Percentiles rank a stretch among this genome's conserved stretches.
These are phyloP conservation scores for Nematostella vectensis DNA, from an alignment of 92 coral and sea anemone species.

Conservation along the genomic window DNA sequence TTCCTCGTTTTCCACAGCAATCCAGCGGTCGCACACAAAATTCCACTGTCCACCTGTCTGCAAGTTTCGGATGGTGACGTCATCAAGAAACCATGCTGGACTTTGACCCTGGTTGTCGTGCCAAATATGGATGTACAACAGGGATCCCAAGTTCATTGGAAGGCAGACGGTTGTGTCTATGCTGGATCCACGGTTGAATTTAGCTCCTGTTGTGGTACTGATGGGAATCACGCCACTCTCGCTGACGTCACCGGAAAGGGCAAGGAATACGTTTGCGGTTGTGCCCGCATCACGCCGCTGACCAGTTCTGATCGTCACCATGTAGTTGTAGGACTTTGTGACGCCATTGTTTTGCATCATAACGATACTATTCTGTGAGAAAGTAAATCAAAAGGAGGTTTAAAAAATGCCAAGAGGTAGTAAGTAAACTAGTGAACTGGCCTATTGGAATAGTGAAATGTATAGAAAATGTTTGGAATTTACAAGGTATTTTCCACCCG, in stretches of 20 bases:
- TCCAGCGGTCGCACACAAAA: constrained; percentile 72
- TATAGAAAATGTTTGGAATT: too few species aligned
- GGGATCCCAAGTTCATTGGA: constrained; percentile 49
- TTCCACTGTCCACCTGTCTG: constrained; percentile 44
- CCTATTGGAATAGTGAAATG: too few species aligned
- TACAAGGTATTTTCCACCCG: too few species aligned
- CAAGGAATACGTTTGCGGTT: constrained; percentile 48
- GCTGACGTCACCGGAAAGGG: constrained; percentile 42
- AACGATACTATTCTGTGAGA: constrained; percentile 27
- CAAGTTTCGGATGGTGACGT: constrained; percentile 51
- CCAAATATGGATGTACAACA: constrained; percentile 73
- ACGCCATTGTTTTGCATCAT: constrained; percentile 29
- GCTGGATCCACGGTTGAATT: constrained; percentile 39
- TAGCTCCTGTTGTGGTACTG: constrained; percentile 21
- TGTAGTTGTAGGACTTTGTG: constrained; percentile 34
- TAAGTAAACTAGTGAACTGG: too few species aligned
- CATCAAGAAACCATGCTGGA: constrained; percentile 76
- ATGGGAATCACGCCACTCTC: constrained; percentile 47
- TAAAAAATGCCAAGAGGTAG: background rate
- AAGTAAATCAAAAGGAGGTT: background rate
- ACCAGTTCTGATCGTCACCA: constrained; percentile 48
- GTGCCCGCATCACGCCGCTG: constrained; percentile 61
- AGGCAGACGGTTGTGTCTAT: constrained; percentile 30
- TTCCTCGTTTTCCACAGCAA: constrained; percentile 81
- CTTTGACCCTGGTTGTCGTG: constrained; percentile 68